Evolutionary conservation across 2,113 vertebrate genomes (phyloP).

Genomic region (Takifugu flavidus): DNA sequence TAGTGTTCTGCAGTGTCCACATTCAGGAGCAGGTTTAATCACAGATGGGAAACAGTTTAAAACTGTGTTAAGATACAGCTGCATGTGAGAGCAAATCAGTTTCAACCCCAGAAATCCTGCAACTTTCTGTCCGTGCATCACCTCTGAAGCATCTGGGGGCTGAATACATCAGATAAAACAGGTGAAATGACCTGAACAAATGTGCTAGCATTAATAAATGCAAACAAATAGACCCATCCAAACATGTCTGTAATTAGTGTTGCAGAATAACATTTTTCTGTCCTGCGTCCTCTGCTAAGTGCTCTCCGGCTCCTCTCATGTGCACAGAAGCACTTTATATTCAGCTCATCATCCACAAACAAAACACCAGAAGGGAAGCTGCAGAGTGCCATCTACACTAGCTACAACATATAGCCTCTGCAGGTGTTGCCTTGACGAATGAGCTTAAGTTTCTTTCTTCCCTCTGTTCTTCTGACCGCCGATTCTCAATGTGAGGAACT

Average conservation of each 20-base stretch:
- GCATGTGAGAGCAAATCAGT: not conserved
- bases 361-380: constrained; percentile 26
- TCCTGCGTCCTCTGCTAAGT: constrained; percentile 14
- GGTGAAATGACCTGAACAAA: not conserved
- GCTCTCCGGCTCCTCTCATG: constrained; percentile 1
- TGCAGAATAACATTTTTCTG: not conserved
- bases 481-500: constrained; percentile 12
- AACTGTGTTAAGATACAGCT: not conserved
- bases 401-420: constrained; percentile 6
- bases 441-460: constrained; percentile 32
- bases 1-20: not conserved
- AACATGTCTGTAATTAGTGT: not conserved
- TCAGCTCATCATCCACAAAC: constrained; percentile 10
- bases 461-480: constrained; percentile 8
- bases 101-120: not conserved
- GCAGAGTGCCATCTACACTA: not conserved
- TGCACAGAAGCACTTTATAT: constrained; percentile 1
- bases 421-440: constrained; percentile 37
- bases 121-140: not conserved
- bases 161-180: not conserved
- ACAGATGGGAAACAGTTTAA: not conserved
- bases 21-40: no score
- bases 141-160: not conserved
- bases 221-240: not conserved
- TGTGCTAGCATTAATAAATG: not conserved